phyloP scores from a whole-genome alignment of 1,140 invertebrate species.

The Drosophila pectinifera region DNA sequence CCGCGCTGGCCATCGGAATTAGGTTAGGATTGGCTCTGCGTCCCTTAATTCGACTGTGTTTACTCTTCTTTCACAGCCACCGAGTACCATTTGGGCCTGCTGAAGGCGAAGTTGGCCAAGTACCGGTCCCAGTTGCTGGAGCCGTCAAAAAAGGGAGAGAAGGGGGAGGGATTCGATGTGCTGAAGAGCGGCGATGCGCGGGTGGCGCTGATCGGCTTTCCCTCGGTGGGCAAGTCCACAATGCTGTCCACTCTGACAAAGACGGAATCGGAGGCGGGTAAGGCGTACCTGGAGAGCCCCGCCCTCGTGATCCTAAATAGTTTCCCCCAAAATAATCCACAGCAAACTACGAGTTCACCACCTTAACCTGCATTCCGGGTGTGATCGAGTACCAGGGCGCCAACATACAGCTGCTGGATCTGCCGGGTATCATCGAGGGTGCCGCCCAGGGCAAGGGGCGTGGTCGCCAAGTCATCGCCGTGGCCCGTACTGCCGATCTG shows the following conservation, averaged over 20 bases:
- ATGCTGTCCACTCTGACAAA: conserved; percentile 96
- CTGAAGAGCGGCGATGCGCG: conserved; percentile 99
- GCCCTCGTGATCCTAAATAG: background rate
- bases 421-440: conserved; percentile 99
- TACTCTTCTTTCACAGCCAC: conserved; percentile 90
- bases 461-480: conserved; percentile 96
- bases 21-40: conserved; percentile 64
- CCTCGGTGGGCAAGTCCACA: conserved; percentile 99
- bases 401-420: conserved; percentile 98
- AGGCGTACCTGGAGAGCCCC: background rate
- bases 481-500: conserved; percentile 97
- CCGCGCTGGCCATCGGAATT: conserved; percentile 66
- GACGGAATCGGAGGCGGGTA: conserved; percentile 94
- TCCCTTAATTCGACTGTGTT: conserved; percentile 5
- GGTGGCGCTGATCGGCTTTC: conserved; percentile 99
- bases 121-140: conserved; percentile 98
- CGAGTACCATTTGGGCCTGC: conserved; percentile 98
- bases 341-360: conserved; percentile 99
- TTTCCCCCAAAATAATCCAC: background rate
- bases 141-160: conserved; percentile 97
- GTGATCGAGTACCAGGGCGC: conserved; percentile 99
- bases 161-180: conserved; percentile 99
- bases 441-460: conserved; percentile 95
- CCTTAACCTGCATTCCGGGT: conserved; percentile 99
- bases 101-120: conserved; percentile 99